Conservation (phyloP, 2,797 vertebrate genomes). For the Gambelia wislizenii region DNA sequence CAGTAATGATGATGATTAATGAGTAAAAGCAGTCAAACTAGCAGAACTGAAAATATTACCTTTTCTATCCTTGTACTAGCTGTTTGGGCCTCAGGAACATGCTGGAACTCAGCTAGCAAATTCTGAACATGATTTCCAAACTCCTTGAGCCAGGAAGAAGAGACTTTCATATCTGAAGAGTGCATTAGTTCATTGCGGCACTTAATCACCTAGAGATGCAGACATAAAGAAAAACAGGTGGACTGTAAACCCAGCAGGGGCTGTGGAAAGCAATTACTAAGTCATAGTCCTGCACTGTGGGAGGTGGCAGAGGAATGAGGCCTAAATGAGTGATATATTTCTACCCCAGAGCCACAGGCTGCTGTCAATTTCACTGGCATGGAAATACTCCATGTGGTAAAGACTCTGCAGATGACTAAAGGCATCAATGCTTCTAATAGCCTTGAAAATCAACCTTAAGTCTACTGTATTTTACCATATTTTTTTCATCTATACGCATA, state of each 20-base stretch:
- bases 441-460: not conserved
- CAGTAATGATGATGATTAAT: not conserved
- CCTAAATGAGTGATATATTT: not conserved
- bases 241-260: not conserved
- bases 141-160: slow-evolving; percentile 76
- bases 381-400: not conserved
- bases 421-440: not conserved
- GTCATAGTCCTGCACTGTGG: not conserved
- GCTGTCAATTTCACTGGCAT: not conserved
- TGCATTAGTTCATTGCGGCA: slow-evolving; percentile 84
- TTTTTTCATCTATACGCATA: not conserved
- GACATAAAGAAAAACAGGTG: slow-evolving; percentile 20
- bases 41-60: slow-evolving; percentile 60
- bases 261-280: not conserved
- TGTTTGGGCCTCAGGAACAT: slow-evolving; percentile 72
- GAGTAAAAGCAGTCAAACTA: not conserved
- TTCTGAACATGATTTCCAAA: slow-evolving; percentile 72
- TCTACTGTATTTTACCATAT: not conserved
- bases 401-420: not conserved
- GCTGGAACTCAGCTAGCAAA: slow-evolving; percentile 73
- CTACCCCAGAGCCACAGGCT: not conserved
- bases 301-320: not conserved
- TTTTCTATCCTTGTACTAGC: slow-evolving; percentile 72
- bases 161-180: slow-evolving; percentile 80
- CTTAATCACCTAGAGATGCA: slow-evolving; percentile 74